A percentile compares a stretch with the other conserved stretches of the same genome.
These are phyloP conservation scores for Brachyrhaphis roseni DNA, from an alignment of 2,797 vertebrate species.

Conservation along the genomic window DNA sequence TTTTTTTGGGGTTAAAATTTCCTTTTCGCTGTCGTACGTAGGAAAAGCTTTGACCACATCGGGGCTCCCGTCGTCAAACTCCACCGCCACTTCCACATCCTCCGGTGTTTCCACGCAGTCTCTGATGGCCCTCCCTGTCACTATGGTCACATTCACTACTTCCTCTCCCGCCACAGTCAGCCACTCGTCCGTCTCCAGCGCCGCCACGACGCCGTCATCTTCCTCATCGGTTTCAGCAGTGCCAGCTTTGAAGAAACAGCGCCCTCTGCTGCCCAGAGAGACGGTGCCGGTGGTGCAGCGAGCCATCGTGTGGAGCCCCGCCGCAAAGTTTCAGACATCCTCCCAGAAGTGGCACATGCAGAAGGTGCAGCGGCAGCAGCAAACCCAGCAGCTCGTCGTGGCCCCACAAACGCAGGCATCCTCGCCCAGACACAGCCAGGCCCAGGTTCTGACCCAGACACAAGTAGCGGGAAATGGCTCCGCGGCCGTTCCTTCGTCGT, in stretches of 20 bases:
- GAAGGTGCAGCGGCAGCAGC: slow-evolving; percentile 94
- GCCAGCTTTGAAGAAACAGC: slow-evolving; percentile 91
- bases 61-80: slow-evolving; percentile 80
- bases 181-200: slow-evolving; percentile 59
- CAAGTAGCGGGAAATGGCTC: slow-evolving; percentile 52
- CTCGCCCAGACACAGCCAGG: slow-evolving; percentile 67
- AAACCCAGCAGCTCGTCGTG: slow-evolving; percentile 83
- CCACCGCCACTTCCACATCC: slow-evolving; percentile 76
- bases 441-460: slow-evolving; percentile 49
- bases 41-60: slow-evolving; percentile 85
- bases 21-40: slow-evolving; percentile 43
- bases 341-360: slow-evolving; percentile 99
- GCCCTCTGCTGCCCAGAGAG: slow-evolving; percentile 94
- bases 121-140: slow-evolving; percentile 79
- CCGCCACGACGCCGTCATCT: slow-evolving; percentile 55
- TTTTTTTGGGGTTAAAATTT: not conserved
- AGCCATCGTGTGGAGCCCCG: slow-evolving; percentile 93
- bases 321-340: slow-evolving; percentile 95
- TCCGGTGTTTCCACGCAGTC: slow-evolving; percentile 83
- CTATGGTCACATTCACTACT: slow-evolving; percentile 80
- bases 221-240: slow-evolving; percentile 64
- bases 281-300: slow-evolving; percentile 92
- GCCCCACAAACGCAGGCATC: slow-evolving; percentile 56
- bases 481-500: slow-evolving; percentile 50
- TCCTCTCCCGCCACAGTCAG: slow-evolving; percentile 78